Evolutionary conservation across 1,140 invertebrate genomes (phyloP).

Genomic region (Bombus confusus): DNA sequence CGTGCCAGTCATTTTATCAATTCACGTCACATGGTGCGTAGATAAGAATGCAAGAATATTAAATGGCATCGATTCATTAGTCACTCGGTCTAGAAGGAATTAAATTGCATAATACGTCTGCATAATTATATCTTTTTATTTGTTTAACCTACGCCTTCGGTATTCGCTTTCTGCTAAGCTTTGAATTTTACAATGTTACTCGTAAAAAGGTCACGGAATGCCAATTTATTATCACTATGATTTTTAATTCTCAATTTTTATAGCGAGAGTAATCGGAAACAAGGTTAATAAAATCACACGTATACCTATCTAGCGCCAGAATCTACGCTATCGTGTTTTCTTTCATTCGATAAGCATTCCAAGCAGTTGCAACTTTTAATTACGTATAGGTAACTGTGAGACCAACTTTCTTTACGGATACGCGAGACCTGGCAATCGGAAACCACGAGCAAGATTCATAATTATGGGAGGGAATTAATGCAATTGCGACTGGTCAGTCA

Average conservation of each 20-base stretch:
- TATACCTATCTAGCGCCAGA: not conserved
- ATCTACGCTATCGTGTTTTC: not conserved
- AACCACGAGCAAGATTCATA: constrained; percentile 25
- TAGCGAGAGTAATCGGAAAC: not conserved
- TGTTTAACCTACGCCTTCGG: not conserved
- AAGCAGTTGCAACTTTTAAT: constrained; percentile 16
- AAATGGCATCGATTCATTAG: constrained; percentile 10
- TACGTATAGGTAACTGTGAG: not conserved
- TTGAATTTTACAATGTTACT: not conserved
- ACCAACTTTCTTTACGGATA: constrained; percentile 41
- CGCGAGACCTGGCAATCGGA: constrained; percentile 5
- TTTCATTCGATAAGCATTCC: not conserved
- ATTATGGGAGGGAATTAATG: constrained; percentile 48
- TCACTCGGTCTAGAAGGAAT: not conserved
- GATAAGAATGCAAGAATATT: constrained; percentile 6
- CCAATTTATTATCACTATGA: not conserved
- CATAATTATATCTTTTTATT: not conserved
- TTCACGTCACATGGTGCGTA: not conserved
- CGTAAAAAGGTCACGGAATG: not conserved
- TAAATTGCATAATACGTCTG: not conserved
- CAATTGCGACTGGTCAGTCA: constrained; percentile 35
- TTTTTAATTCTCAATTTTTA: not conserved
- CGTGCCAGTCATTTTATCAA: constrained; percentile 4
- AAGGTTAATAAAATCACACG: not conserved
- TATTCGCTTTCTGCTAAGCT: not conserved